A percentile compares a stretch with the other conserved stretches of the same genome.
phyloP scores from a whole-genome alignment of 2,888 invertebrate species.

The Drosophila fulvimacula region DNA sequence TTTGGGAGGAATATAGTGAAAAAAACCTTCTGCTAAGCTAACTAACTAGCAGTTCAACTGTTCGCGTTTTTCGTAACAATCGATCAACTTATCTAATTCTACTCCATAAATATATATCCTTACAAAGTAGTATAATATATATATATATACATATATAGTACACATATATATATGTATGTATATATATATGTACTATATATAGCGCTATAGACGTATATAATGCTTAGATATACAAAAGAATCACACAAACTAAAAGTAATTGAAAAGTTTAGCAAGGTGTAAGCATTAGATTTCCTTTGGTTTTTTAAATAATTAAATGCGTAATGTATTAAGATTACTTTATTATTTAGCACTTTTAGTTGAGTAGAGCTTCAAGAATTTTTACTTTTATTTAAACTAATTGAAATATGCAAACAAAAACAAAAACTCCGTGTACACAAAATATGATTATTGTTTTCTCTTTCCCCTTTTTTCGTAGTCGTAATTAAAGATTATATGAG shows the following conservation, averaged over 20 bases:
- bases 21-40: slow-evolving; percentile 42
- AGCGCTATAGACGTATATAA: slow-evolving; percentile 42
- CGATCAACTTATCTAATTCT: slow-evolving; percentile 50
- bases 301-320: slow-evolving; percentile 32
- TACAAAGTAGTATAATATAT: slow-evolving; percentile 31
- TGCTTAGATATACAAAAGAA: slow-evolving; percentile 43
- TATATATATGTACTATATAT: slow-evolving; percentile 26
- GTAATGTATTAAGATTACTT: slow-evolving; percentile 10
- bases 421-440: slow-evolving; percentile 23
- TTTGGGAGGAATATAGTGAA: slow-evolving; percentile 21
- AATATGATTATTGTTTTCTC: slow-evolving; percentile 18
- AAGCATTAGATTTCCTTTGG: slow-evolving; percentile 32
- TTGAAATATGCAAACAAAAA: slow-evolving; percentile 36
- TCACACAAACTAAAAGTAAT: slow-evolving; percentile 25
- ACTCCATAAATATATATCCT: slow-evolving; percentile 35
- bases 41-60: slow-evolving; percentile 55
- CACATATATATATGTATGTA: slow-evolving; percentile 31
- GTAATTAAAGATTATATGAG: slow-evolving; percentile 8
- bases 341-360: slow-evolving; percentile 30
- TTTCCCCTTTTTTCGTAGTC: slow-evolving; percentile 25
- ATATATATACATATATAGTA: slow-evolving; percentile 37
- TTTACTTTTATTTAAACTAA: slow-evolving; percentile 29
- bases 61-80: slow-evolving; percentile 51
- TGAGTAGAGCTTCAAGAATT: slow-evolving; percentile 41
- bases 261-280: slow-evolving; percentile 28